Evolutionary conservation across 2,113 vertebrate species (phyloP), one percentile per base, ranked within the genome.

Genomic region (Drymodes brunneopygia): DNA sequence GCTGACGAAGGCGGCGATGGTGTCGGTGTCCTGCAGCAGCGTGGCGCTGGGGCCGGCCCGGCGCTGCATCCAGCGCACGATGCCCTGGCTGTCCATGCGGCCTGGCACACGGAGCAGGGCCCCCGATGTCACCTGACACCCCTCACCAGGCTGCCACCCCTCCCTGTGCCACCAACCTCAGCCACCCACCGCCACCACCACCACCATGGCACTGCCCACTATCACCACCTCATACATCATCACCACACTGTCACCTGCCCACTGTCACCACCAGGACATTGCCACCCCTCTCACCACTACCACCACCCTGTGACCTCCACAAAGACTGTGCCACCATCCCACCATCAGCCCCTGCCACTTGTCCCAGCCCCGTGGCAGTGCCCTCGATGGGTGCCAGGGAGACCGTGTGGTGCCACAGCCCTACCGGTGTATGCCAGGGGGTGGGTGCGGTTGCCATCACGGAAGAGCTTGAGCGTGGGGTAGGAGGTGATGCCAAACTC

Each of bases 391-490:
- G 10, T 40, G 33, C 70, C 24, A 2, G 0, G 2, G 23, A 25
- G 64, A 1, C 19, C 3, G 0, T 0, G 2, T 2, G 10, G 22
- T 22, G 3, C n/a, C 7, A 0, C 12, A 16, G 54, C 9, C 90
- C 69, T 89, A 98, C 98, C 98, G 2, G 94, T 98, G 90, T 97
- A 99, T 6, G 98, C 97, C 1, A 98, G 47, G 0, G 98, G 98
- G 28, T 98, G 94, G 10, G 98, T 97, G 81, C 99, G 98, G 96
- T 99, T 98, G 53, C 99, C 98, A 0, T 98, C 88, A 0, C 79
- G 67, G 92, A 99, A 99, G 75, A 99, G 97, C 92, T 98, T 99
- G 77, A 99, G 94, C 0, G 95, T 98, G 12, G 99, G 99, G 94
- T 98, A 99, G 21, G 97, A 91, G 2, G 62, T 88, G 38, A 99